Base-by-base conservation (phyloP, 1,140 invertebrate genomes). In the Cepaea nemoralis region DNA sequence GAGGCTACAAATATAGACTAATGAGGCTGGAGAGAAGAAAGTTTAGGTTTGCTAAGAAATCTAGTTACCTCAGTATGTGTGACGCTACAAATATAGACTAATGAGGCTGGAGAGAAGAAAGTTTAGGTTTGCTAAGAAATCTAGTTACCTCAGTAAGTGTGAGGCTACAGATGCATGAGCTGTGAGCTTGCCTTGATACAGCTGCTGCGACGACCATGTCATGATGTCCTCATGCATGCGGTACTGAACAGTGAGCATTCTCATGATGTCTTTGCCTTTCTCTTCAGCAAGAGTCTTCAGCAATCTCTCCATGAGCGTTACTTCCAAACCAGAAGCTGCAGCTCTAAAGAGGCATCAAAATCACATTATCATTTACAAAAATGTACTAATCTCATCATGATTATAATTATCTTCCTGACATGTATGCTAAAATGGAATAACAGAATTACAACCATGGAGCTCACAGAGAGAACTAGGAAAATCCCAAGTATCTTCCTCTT, bases 201-300 rank as follows among this genome's bases (percentile, higher is more conserved):
- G 85, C 42, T 90, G 84, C 6, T 91, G 81, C 6, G 93, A 94
- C 14, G 93, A 89, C 93, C 91, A 94, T 1, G 90, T 81, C 93
- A 94, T 94, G 75, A 94, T 94, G 80, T 90, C 82, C 69, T 92
- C 85, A 86, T 94, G 90, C 94, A 94, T 94, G 77, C 94, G 90
- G 87, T 94, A 94, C 87, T 94, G 94, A 42, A 89, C 91, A 0
- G 91, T 93, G 67, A 94, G 85, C 90, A 93, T 93, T 31, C 89
- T 88, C 83, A 91, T 85, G 12, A 91, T 89, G 50, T 91, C 91
- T 12, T 92, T 87, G 39, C 92, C 91, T 85, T 93, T 89, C 48
- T 91, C 85, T 59, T 91, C 89, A 6, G n/a, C 39, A 24, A 80
- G 48, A n/a, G 48, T 80, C 24, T 80, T 73, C 12, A 94, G 89